Percentiles rank a stretch among this genome's conserved stretches.
These are phyloP conservation scores for Phalera bucephala DNA, from an alignment of 2,888 invertebrate genomes.

Conservation along the genomic window DNA sequence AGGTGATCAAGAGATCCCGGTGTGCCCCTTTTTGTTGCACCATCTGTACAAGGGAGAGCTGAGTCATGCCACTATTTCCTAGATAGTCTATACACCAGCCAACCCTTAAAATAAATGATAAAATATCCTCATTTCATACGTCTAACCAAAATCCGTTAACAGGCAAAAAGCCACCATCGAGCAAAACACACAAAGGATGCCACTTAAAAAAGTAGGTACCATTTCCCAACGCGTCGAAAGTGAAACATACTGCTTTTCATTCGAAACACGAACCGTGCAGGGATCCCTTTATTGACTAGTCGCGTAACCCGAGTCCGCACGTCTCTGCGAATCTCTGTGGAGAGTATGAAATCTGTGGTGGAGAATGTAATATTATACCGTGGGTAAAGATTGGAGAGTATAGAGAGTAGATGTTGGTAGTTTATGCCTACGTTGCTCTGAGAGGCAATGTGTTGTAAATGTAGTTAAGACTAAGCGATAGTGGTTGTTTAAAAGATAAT, in stretches of 20 bases:
- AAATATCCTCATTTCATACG: too few species aligned
- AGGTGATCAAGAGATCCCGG: too few species aligned
- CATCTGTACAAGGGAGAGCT: too few species aligned
- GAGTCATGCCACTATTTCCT: too few species aligned
- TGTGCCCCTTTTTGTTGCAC: too few species aligned
- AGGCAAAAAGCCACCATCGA: neutral
- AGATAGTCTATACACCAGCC: too few species aligned
- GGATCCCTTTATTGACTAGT: constrained; percentile 54
- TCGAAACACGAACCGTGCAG: constrained; percentile 48
- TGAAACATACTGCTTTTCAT: constrained; percentile 42
- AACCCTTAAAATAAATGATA: too few species aligned
- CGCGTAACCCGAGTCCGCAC: constrained; percentile 56
- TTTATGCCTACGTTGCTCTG: too few species aligned
- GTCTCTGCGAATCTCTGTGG: constrained; percentile 59
- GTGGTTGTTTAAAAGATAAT: too few species aligned
- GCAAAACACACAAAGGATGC: neutral
- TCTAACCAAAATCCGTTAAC: neutral
- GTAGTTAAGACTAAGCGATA: too few species aligned
- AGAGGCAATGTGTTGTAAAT: too few species aligned
- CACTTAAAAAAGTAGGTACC: neutral
- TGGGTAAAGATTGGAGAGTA: constrained; percentile 33
- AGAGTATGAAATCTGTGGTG: constrained; percentile 61
- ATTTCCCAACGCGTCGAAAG: constrained; percentile 7
- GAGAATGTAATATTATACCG: constrained; percentile 54
- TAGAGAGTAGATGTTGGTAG: constrained; percentile 12